Evolutionary conservation across 2,797 vertebrate genomes (phyloP), one percentile per base, ranked within the genome.

Genomic region (Merluccius polli): DNA sequence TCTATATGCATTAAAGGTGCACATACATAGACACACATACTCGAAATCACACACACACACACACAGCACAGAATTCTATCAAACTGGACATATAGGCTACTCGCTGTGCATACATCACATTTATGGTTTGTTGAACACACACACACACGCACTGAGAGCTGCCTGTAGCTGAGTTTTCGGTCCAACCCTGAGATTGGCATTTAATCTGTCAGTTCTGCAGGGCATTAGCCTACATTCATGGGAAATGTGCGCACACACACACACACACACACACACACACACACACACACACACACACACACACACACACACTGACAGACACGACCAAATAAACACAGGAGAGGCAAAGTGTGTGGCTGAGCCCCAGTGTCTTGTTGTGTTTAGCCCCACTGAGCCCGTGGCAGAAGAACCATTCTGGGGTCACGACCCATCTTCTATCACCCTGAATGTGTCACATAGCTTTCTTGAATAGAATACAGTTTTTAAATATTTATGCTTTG

Each of bases 191-290:
- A 86, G 90, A 93, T 92, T 93, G 88, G 88, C 89, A 90, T 89
- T 91, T 91, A 91, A 89, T 91, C 89, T 88, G 86, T 90, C 81
- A 87, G 80, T 84, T 87, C 87, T 89, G 71, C 79, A 85, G 83
- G 89, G 89, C 87, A 89, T 91, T 91, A 90, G 87, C 90, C 91
- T 92, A 90, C 87, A 90, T 92, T 91, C 87, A 79, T 72, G 85
- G 81, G 73, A 21, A 29, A n/a, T 11, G n/a, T 11, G 21, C n/a
- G 30, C 44, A 59, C 72, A 52, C 31, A 36, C 27, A 16, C 35
- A 70, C 72, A 73, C 72, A 69, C 76, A 52, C 38, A 13, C 73
- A 36, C 85, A 75, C 78, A 84, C 16, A 71, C 79, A 83, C 73
- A 76, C 76, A 52, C 38, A 13, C 73, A 36, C 85, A 75, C 78